Percentiles rank a stretch among this genome's conserved stretches.
Conservation (phyloP, 2,888 invertebrate species). For the Rhagium mordax region DNA sequence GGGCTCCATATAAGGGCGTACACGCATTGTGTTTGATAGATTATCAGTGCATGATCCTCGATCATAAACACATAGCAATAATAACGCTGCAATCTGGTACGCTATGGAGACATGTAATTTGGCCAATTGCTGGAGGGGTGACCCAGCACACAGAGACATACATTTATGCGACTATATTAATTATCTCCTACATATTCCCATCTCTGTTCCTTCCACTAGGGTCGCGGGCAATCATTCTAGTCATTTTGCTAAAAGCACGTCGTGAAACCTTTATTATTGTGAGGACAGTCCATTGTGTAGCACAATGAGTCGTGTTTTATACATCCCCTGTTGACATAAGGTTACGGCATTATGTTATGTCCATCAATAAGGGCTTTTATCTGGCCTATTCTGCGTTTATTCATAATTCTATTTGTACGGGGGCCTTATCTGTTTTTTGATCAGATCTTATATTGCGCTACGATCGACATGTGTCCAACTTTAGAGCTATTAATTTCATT, state of each 20-base stretch:
- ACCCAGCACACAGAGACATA: conserved; percentile 31
- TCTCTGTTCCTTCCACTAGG: conserved; percentile 3
- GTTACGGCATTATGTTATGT: conserved; percentile 60
- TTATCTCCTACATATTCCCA: conserved; percentile 16
- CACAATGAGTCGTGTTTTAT: conserved; percentile 62
- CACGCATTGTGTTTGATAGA: conserved; percentile 8
- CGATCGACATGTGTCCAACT: conserved; percentile 33
- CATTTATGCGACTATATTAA: conserved; percentile 38
- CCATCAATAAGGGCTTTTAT: conserved; percentile 50
- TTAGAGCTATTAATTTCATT: conserved; percentile 7
- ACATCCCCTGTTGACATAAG: conserved; percentile 65
- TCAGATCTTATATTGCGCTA: background rate
- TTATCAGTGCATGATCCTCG: conserved; percentile 21
- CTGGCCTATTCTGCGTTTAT: conserved; percentile 43
- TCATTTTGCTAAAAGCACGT: conserved; percentile 62
- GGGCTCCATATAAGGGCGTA: conserved; percentile 9
- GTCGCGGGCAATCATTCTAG: conserved; percentile 2
- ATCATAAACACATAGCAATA: conserved; percentile 16
- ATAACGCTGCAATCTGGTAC: conserved; percentile 43
- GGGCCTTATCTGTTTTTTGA: conserved; percentile 24
- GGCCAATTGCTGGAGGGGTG: conserved; percentile 49
- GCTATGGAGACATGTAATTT: conserved; percentile 51
- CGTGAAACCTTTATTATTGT: conserved; percentile 62
- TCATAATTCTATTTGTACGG: conserved; percentile 38
- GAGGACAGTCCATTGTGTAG: conserved; percentile 60